phyloP scores from a whole-genome alignment of 2,113 vertebrate species.

The Formicarius rufipectus region DNA sequence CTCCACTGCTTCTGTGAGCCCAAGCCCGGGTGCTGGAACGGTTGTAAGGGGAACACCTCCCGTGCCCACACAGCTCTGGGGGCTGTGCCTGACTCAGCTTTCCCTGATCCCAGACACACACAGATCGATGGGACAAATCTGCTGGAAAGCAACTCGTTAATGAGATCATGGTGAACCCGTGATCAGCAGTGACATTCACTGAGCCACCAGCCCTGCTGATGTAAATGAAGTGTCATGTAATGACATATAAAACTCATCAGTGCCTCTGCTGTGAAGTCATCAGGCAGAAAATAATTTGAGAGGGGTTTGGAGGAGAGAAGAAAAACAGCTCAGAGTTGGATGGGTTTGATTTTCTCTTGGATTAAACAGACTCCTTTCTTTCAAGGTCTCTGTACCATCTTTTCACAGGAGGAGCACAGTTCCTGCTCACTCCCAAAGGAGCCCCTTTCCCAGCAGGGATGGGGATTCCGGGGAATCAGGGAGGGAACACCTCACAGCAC shows the following conservation, averaged over 20 bases:
- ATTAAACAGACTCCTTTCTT: not conserved
- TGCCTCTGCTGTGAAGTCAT: not conserved
- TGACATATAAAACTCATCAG: not conserved
- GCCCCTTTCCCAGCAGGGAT: not conserved
- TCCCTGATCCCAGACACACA: not conserved
- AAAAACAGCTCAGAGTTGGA: not conserved
- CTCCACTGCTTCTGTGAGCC: fast-evolving
- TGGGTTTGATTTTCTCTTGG: not conserved
- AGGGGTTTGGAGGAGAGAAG: not conserved
- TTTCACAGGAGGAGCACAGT: not conserved
- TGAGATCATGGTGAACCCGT: fast-evolving
- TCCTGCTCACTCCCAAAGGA: fast-evolving
- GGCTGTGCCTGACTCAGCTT: not conserved
- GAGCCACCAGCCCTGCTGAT: not conserved
- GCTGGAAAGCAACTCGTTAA: not conserved
- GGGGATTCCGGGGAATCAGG: not conserved
- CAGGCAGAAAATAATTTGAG: not conserved
- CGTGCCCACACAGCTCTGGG: fast-evolving
- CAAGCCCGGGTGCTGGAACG: not conserved
- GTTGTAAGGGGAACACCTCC: not conserved
- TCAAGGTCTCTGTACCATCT: fast-evolving
- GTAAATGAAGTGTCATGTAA: not conserved
- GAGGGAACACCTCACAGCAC: fast-evolving
- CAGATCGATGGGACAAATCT: not conserved
- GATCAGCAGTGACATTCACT: fast-evolving